Evolutionary conservation across 2,113 vertebrate species (phyloP).

Genomic region (Gopherus evgoodei): DNA sequence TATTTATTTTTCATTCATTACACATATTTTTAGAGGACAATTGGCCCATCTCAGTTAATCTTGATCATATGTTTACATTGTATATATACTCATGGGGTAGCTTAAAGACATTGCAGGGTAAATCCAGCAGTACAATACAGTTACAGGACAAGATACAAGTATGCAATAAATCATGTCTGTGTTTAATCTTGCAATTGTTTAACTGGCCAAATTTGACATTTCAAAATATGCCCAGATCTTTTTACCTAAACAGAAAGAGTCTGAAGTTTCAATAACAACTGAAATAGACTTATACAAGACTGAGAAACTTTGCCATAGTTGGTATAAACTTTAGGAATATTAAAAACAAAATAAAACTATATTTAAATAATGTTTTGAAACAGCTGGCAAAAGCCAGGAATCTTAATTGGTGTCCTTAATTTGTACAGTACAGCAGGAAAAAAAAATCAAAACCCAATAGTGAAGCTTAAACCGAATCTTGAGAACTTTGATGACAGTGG

Average conservation of each 20-base stretch:
- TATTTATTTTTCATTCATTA: not conserved
- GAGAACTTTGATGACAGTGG: not conserved
- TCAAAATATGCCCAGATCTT: not conserved
- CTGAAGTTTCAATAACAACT: not conserved
- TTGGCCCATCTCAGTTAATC: conserved; percentile 16
- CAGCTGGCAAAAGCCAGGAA: not conserved
- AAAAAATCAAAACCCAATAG: conserved; percentile 8
- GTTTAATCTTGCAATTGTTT: conserved; percentile 33
- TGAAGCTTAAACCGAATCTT: not conserved
- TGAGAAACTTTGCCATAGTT: conserved; percentile 14
- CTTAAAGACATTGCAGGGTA: not conserved
- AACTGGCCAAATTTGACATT: conserved; percentile 29
- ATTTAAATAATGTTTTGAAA: conserved; percentile 3
- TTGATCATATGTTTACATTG: conserved; percentile 15
- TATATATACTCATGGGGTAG: not conserved
- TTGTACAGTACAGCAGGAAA: not conserved
- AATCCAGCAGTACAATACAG: not conserved
- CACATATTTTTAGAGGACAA: not conserved
- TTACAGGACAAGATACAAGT: conserved; percentile 35
- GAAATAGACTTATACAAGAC: conserved; percentile 21
- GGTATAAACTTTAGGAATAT: conserved; percentile 24
- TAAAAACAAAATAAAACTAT: conserved; percentile 6
- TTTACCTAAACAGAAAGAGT: conserved; percentile 16
- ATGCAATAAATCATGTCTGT: conserved; percentile 3
- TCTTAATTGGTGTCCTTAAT: not conserved